Evolutionary conservation across 2,113 vertebrate genomes (phyloP).

Genomic region (Perca schrenkii): DNA sequence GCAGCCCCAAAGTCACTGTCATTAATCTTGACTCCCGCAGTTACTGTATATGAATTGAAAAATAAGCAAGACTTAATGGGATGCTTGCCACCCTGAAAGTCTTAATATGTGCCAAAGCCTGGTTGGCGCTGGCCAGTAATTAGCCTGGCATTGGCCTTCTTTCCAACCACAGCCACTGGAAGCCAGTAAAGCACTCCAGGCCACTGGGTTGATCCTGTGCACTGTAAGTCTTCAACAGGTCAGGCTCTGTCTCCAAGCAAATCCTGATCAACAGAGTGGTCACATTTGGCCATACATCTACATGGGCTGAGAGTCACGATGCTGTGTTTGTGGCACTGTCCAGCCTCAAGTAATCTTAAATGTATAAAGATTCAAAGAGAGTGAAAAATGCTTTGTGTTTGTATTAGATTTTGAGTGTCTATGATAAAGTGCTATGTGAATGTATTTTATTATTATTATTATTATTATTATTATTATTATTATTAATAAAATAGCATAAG

Average conservation of each 20-base stretch:
- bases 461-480: no score
- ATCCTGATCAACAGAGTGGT: constrained; percentile 21
- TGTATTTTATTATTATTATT: no score
- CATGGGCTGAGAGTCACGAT: constrained; percentile 9
- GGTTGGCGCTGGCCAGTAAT: constrained; percentile 54
- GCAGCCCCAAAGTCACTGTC: constrained; percentile 33
- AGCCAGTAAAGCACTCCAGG: constrained; percentile 51
- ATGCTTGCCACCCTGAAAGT: constrained; percentile 45
- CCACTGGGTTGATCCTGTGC: constrained; percentile 41
- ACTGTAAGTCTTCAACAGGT: constrained; percentile 32
- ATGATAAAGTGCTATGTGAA: no score
- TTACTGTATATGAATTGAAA: constrained; percentile 27
- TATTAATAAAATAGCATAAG: no score
- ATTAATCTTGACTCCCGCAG: constrained; percentile 39
- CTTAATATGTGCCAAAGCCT: constrained; percentile 38
- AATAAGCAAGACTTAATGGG: constrained; percentile 51
- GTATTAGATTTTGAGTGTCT: background rate
- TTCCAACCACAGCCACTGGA: constrained; percentile 70
- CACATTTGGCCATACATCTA: constrained; percentile 16
- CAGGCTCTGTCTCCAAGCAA: constrained; percentile 15
- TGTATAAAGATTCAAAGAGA: background rate
- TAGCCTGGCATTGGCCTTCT: constrained; percentile 54
- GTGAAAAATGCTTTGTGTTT: background rate
- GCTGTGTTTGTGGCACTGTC: background rate
- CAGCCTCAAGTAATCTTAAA: background rate